A percentile compares a stretch with the other conserved stretches of the same genome.
phyloP scores from a whole-genome alignment of 2,888 invertebrate genomes.

The Sclerodermus sp. region DNA sequence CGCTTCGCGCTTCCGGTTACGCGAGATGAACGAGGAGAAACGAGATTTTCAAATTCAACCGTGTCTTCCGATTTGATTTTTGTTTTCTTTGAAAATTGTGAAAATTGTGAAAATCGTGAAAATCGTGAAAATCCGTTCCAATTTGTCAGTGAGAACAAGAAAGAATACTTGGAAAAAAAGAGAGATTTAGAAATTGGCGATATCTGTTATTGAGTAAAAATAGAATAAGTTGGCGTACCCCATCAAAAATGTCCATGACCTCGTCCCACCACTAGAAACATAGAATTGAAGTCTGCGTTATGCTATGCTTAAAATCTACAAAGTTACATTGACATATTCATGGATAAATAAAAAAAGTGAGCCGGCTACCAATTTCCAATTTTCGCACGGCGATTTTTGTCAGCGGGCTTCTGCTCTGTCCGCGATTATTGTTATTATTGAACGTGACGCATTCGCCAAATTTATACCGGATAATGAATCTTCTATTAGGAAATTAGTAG shows the following conservation, averaged over 20 bases:
- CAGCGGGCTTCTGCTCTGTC: too few relatives aligned
- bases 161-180: neutral
- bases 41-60: too few relatives aligned
- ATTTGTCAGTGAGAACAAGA: constrained; percentile 1
- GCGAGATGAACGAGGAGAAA: too few relatives aligned
- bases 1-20: too few relatives aligned
- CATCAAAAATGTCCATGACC: constrained; percentile 94
- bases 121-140: too few relatives aligned
- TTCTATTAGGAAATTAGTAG: constrained; percentile 1
- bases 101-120: too few relatives aligned
- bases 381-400: neutral
- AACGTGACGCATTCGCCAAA: too few relatives aligned
- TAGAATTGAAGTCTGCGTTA: constrained; percentile 61
- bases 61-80: too few relatives aligned
- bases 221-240: constrained; percentile 69
- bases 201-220: constrained; percentile 39
- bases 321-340: constrained; percentile 17
- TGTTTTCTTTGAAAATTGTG: too few relatives aligned
- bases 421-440: too few relatives aligned
- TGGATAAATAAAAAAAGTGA: constrained; percentile 5
- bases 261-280: constrained; percentile 95
- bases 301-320: constrained; percentile 39
- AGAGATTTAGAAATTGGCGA: neutral
- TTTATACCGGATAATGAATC: too few relatives aligned
- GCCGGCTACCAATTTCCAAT: neutral